Base-by-base conservation (phyloP, 64 coral and sea anemone species). In the Orbicella faveolata region DNA sequence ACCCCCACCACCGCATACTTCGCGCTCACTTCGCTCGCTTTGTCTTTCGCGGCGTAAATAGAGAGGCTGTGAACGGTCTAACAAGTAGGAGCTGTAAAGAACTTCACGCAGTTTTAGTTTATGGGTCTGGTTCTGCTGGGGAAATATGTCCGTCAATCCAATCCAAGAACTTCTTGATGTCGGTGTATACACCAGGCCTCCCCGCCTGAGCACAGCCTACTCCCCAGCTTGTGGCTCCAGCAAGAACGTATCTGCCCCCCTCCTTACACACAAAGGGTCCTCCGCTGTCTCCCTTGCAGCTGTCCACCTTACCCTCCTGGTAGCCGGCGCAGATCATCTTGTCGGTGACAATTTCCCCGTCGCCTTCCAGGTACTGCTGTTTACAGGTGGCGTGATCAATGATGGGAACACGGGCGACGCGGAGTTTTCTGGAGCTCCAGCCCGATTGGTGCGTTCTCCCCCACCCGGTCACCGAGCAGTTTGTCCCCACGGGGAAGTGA, bases 281-380 rank as follows among this genome's bases (percentile, higher is more conserved):
- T 44, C 97, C 97, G 44, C 97, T 99, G 87, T 99, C 97, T n/a
- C 94, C 94, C 75, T 99, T 93, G 35, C 97, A 99, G 19, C 94
- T 93, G 41, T 99, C 97, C 8, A 95, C 87, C 54, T 93, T 89
- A 9, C 97, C 97, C 12, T 80, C 74, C 62, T 92, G 88, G 81
- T 95, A 93, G 1, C 94, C 97, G 15, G 97, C 97, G 39, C 97
- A 99, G 34, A 99, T 93, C 88, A 95, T 93, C 20, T 84, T 83
- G 34, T 95, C 82, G 34, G 91, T 94, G 36, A 96, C 92, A 65
- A 54, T 74, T 51, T 90, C 36, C 7, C 81, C 59, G 2, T 62
- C 73, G 10, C 53, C 14, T 12, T 61, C 51, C 10, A 26, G 26
- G 41, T 96, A 96, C 6, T 80, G 75, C 18, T 81, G 76, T 37